phyloP scores from a whole-genome alignment of 2,113 vertebrate species.

The Peromyscus californicus region DNA sequence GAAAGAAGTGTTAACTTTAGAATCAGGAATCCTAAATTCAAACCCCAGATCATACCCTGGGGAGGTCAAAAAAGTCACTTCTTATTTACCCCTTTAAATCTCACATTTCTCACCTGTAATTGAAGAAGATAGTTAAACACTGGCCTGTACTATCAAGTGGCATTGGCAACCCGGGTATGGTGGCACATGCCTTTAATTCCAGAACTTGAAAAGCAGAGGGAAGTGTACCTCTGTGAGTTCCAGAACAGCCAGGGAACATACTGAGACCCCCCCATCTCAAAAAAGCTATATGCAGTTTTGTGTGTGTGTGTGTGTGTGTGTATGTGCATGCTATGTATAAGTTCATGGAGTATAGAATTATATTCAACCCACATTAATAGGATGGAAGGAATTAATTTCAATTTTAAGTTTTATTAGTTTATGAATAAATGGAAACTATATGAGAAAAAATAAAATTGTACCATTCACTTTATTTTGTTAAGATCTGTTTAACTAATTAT shows the following conservation, averaged over 20 bases:
- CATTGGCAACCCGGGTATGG: background rate
- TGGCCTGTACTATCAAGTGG: background rate
- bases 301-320: background rate
- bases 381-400: background rate
- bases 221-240: background rate
- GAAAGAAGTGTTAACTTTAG: slow-evolving; percentile 13
- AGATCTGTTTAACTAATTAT: slow-evolving; percentile 1
- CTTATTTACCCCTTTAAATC: background rate
- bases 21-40: slow-evolving; percentile 16
- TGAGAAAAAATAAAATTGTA: slow-evolving; percentile 37
- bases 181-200: background rate
- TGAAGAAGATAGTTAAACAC: background rate
- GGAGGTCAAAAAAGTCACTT: background rate
- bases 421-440: slow-evolving; percentile 46
- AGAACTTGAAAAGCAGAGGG: background rate
- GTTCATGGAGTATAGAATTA: background rate
- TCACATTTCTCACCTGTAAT: background rate
- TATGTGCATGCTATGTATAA: background rate
- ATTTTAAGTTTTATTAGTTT: slow-evolving; percentile 34
- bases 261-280: background rate
- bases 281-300: background rate
- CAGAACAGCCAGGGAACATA: background rate
- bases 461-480: slow-evolving; percentile 42
- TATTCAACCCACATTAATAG: slow-evolving; percentile 23
- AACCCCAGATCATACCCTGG: background rate